Base-by-base conservation (phyloP, 2,888 invertebrate genomes). In the Trichopria drosophilae region DNA sequence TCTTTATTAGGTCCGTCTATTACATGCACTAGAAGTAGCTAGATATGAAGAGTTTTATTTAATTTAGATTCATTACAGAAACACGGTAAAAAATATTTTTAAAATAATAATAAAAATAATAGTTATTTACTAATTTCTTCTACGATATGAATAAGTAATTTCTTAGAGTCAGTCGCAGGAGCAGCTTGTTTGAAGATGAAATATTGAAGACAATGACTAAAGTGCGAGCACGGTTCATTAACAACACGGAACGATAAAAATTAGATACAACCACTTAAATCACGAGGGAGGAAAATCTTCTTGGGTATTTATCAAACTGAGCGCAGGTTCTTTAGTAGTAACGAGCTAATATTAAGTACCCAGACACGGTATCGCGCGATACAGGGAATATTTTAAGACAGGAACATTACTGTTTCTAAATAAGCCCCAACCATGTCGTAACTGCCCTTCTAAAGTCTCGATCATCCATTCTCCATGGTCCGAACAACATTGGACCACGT, bases 271-370 rank as follows among this genome's bases (percentile, higher is more conserved):
- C n/a, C n/a, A n/a, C n/a, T n/a, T n/a, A n/a, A n/a, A n/a, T n/a
- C n/a, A n/a, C n/a, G n/a, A n/a, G n/a, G n/a, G n/a, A n/a, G n/a
- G n/a, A n/a, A n/a, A n/a, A n/a, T n/a, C n/a, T n/a, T n/a, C n/a
- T n/a, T n/a, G n/a, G n/a, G n/a, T n/a, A n/a, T n/a, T n/a, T n/a
- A n/a, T n/a, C n/a, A n/a, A n/a, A n/a, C n/a, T n/a, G n/a, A n/a
- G n/a, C n/a, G 16, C 13, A n/a, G 10, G 7, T 37, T 39, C 39
- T 34, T 26, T 28, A 36, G 35, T 12, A 32, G 51, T 51, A 34
- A 53, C 47, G 44, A 53, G 43, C 22, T 48, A 49, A 48, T 48
- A 44, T 51, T 54, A 47, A 42, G 35, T 51, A 42, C 39, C 26
- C 24, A 16, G 41, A 37, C 35, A 46, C 46, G n/a, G n/a, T 47